Evolutionary conservation across 64 coral and sea anemone species (phyloP), one percentile per base, ranked within the genome.

Genomic region (Hydrozoanthus tunicans): DNA sequence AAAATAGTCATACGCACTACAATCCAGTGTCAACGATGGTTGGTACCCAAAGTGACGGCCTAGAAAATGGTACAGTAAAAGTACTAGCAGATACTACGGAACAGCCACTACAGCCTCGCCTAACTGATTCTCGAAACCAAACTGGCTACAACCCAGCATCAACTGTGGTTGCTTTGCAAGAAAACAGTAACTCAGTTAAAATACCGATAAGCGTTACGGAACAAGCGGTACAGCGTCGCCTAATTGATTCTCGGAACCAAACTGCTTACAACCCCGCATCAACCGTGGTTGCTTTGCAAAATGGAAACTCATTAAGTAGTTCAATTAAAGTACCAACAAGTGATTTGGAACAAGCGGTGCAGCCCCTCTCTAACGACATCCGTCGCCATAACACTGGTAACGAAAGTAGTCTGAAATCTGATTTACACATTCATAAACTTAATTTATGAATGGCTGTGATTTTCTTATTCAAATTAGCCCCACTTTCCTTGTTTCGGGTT

Each of bases 21-120:
- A 65, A 94, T 57, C 88, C 93, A 11, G 58, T 77, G 3, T 26
- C 70, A 24, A 91, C 93, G 69, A 5, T 94, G 23, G 80, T 91
- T 91, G 88, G 88, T 51, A 66, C 43, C 63, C 93, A 94, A 91
- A 69, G 92, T 79, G 54, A 2, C 66, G 68, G 6, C 13, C 4
- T n/a, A 27, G 54, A 60, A 1, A 3, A 11, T 23, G 32, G 9
- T 10, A 10, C 54, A 58, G 51, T 3, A 26, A 73, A 72, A 6
- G 68, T 75, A 3, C 5, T 55, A 43, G 14, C n/a, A 14, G 6
- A 9, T 51, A 12, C 11, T 73, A 56, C 27, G 11, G 25, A 73
- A 11, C 68, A 27, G 58, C 54, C 66, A 57, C 53, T 20, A 17
- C 64, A 73, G 11, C 7, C 4, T 58, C 43, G 10, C 32, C 13